phyloP scores from a whole-genome alignment of 2,888 invertebrate species.

The Mimumesa dahlbomi region DNA sequence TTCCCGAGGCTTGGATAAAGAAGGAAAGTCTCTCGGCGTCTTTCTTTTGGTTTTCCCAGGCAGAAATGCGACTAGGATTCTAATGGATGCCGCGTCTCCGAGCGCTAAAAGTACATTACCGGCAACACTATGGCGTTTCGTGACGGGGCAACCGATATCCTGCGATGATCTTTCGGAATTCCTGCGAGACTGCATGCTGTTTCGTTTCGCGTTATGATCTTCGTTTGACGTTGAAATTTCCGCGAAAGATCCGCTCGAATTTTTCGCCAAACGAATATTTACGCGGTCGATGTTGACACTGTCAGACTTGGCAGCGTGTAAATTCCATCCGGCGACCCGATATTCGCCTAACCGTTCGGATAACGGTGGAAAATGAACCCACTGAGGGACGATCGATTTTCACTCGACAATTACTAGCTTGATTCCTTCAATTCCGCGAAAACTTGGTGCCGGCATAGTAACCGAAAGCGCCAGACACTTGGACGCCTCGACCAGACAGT shows the following conservation, averaged over 20 bases:
- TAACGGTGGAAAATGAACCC: conserved; percentile 8
- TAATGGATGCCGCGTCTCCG: conserved; percentile 36
- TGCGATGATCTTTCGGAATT: too few species aligned
- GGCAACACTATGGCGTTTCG: conserved; percentile 25
- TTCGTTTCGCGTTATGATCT: too few species aligned
- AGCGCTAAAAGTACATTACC: conserved; percentile 48
- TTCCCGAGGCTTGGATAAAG: conserved; percentile 64
- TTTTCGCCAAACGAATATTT: too few species aligned
- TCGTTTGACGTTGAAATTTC: too few species aligned
- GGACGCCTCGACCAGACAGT: conserved; percentile 49
- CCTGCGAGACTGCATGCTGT: too few species aligned
- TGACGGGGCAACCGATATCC: too few species aligned
- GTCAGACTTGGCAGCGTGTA: too few species aligned
- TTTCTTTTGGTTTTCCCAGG: background rate
- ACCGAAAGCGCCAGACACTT: conserved; percentile 52
- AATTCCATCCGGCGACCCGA: background rate
- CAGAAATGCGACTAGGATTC: conserved; percentile 30
- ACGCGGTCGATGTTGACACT: too few species aligned
- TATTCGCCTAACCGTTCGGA: conserved; percentile 26
- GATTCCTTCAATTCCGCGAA: conserved; percentile 19
- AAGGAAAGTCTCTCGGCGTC: conserved; percentile 39
- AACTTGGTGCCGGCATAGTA: conserved; percentile 23
- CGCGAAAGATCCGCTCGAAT: too few species aligned
- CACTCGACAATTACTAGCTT: conserved; percentile 31
- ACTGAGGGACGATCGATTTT: conserved; percentile 22